These are phyloP conservation scores for Drosophila tripunctata DNA, from an alignment of 2,888 invertebrate species.

Conservation along the genomic window DNA sequence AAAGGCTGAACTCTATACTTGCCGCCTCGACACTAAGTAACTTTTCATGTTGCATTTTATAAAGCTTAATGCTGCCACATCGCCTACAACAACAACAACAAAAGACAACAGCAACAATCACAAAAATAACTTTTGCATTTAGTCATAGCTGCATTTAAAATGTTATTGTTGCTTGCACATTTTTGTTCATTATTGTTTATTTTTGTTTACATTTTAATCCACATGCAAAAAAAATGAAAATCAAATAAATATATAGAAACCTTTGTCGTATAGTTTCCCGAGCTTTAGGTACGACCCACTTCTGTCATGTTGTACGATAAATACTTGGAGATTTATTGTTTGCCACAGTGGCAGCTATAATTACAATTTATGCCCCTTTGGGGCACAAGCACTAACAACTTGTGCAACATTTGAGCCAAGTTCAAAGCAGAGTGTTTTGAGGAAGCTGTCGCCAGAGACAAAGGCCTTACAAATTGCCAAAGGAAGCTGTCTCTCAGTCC, in stretches of 20 bases:
- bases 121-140: constrained; percentile 72
- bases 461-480: constrained; percentile 66
- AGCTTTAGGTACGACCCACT: constrained; percentile 66
- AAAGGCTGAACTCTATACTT: constrained; percentile 53
- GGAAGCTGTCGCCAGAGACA: constrained; percentile 76
- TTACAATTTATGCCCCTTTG: constrained; percentile 75
- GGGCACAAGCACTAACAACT: constrained; percentile 36
- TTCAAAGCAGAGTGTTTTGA: constrained; percentile 69
- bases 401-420: constrained; percentile 61
- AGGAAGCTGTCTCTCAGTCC: constrained; percentile 62
- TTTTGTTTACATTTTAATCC: constrained; percentile 5
- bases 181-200: constrained; percentile 32
- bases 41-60: constrained; percentile 75
- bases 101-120: constrained; percentile 15
- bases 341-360: constrained; percentile 74
- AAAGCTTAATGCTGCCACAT: constrained; percentile 61
- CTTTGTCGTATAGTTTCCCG: constrained; percentile 33
- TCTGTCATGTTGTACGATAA: constrained; percentile 78
- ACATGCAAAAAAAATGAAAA: constrained; percentile 30
- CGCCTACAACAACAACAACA: constrained; percentile 9
- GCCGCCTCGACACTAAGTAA: constrained; percentile 65
- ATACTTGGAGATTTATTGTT: constrained; percentile 76
- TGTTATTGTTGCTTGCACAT: constrained; percentile 37
- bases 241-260: constrained; percentile 29
- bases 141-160: constrained; percentile 77